Conservation (phyloP, 1,140 invertebrate genomes). For the Magallana ariakensis region DNA sequence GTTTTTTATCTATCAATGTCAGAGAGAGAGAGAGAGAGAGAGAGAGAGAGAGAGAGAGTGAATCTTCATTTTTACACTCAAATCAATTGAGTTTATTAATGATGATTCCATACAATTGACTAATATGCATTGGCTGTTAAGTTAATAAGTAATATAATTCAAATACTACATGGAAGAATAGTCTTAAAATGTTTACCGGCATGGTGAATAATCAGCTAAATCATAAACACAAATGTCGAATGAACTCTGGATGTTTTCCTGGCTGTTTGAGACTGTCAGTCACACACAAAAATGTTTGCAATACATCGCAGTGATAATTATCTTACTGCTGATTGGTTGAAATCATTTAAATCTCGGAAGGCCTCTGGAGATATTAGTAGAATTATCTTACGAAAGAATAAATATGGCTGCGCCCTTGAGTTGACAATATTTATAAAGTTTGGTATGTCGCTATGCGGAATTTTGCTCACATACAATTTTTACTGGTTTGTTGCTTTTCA, state of each 20-base stretch:
- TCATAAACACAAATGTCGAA: too few species aligned
- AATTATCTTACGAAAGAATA: background rate
- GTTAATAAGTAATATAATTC: too few species aligned
- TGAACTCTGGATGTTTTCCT: background rate
- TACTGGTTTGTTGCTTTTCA: too few species aligned
- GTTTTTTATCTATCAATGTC: too few species aligned
- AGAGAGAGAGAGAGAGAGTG: too few species aligned
- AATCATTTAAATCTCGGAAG: background rate
- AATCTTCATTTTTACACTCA: too few species aligned
- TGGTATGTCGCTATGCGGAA: background rate
- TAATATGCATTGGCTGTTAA: too few species aligned
- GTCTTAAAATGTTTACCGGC: background rate
- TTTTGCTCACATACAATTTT: background rate
- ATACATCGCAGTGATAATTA: background rate
- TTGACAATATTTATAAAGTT: background rate
- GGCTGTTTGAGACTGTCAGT: too few species aligned
- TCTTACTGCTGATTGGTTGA: conserved; percentile 10
- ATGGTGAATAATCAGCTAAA: background rate
- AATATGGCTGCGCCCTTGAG: conserved; percentile 1
- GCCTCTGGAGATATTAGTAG: background rate
- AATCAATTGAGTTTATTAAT: too few species aligned
- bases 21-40: too few species aligned
- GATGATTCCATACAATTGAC: too few species aligned
- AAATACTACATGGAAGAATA: too few species aligned
- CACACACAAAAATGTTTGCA: conserved; percentile 21